Evolutionary conservation across 2,888 invertebrate species (phyloP).

Genomic region (Scaptomyza caliginosa): DNA sequence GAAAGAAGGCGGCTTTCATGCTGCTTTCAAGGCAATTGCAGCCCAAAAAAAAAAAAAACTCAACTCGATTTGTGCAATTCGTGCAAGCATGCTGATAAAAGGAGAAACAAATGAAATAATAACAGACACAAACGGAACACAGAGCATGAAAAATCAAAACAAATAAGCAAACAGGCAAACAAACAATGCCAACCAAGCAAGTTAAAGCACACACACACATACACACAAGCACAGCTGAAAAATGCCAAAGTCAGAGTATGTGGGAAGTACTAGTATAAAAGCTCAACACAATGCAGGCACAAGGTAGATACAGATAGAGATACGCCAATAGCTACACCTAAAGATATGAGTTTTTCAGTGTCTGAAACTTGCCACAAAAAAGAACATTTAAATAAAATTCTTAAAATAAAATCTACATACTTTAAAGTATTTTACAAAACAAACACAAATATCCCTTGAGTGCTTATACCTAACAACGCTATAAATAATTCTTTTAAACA

Average conservation of each 20-base stretch:
- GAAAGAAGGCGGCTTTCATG: not conserved
- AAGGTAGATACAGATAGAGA: slow-evolving; percentile 23
- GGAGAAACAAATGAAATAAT: slow-evolving; percentile 13
- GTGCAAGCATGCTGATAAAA: slow-evolving; percentile 15
- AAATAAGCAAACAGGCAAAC: slow-evolving; percentile 66
- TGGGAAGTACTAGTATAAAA: slow-evolving; percentile 26
- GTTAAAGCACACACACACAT: slow-evolving; percentile 54
- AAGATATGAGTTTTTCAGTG: slow-evolving; percentile 25
- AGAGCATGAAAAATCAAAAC: slow-evolving; percentile 69
- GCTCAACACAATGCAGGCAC: slow-evolving; percentile 14
- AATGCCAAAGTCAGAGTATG: not conserved
- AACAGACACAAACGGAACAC: slow-evolving; percentile 19
- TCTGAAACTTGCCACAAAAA: not conserved
- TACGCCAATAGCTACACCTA: slow-evolving; percentile 14
- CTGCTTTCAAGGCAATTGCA: slow-evolving; percentile 6
- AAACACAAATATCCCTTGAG: not conserved
- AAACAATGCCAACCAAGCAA: slow-evolving; percentile 63
- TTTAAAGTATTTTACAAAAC: not conserved
- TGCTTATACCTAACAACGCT: not conserved
- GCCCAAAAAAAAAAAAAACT: too few species aligned
- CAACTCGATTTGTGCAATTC: slow-evolving; percentile 6
- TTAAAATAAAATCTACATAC: too few species aligned
- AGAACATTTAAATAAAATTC: not conserved
- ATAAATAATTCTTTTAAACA: not conserved
- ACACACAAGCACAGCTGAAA: too few species aligned